Percentiles rank a stretch among this genome's conserved stretches.
Evolutionary conservation across 2,113 vertebrate species (phyloP).

Genomic region (Paedocypris sp.): DNA sequence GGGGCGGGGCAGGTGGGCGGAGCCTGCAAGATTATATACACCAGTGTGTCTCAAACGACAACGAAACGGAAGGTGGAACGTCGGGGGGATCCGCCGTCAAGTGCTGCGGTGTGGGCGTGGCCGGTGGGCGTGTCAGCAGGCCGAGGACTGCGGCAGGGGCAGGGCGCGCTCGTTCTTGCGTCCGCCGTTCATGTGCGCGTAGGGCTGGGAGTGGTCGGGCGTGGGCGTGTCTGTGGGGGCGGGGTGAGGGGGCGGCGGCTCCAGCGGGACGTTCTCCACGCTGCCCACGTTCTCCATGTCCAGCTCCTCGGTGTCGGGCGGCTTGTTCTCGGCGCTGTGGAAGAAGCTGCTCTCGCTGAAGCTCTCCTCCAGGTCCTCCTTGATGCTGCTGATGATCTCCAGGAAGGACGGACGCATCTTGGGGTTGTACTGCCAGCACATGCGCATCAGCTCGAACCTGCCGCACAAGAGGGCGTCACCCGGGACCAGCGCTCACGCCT

Average conservation of each 20-base stretch:
- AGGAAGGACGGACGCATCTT: slow-evolving; percentile 92
- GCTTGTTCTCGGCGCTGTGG: slow-evolving; percentile 94
- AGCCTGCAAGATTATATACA: too few species aligned
- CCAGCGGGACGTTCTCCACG: slow-evolving; percentile 78
- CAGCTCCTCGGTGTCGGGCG: slow-evolving; percentile 69
- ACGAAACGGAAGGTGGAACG: too few species aligned
- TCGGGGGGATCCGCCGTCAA: too few species aligned
- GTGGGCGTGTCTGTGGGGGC: slow-evolving; percentile 68
- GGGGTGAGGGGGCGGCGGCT: slow-evolving; percentile 53
- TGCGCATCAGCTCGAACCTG: slow-evolving; percentile 93
- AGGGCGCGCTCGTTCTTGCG: slow-evolving; percentile 84
- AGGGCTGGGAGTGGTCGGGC: slow-evolving; percentile 80
- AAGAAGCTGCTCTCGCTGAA: slow-evolving; percentile 92
- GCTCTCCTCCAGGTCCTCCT: slow-evolving; percentile 80
- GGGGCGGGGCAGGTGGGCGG: too few species aligned
- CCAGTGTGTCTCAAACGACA: too few species aligned
- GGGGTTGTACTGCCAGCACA: slow-evolving; percentile 98
- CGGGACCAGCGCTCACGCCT: too few species aligned
- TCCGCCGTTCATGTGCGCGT: slow-evolving; percentile 97
- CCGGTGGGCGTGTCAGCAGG: slow-evolving; percentile 75
- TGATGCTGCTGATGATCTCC: slow-evolving; percentile 90
- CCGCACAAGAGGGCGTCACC: neutral
- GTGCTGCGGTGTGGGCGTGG: too few species aligned
- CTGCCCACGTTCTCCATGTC: slow-evolving; percentile 74
- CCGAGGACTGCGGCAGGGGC: slow-evolving; percentile 90